These are phyloP conservation scores for Pedicia rivosa DNA, from an alignment of 2,888 invertebrate species.

Conservation along the genomic window DNA sequence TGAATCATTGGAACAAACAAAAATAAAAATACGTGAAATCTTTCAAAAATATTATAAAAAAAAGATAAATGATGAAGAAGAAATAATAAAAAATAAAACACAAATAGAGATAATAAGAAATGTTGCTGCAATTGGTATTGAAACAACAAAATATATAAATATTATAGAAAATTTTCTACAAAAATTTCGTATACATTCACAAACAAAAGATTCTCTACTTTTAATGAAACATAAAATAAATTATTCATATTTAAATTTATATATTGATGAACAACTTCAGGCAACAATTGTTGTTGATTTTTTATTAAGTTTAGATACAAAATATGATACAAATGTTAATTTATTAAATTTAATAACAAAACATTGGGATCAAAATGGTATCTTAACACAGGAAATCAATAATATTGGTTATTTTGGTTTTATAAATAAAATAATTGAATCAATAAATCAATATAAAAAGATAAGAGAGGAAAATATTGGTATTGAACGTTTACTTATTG, in stretches of 20 bases:
- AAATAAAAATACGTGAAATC: slow-evolving; percentile 22
- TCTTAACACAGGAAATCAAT: neutral
- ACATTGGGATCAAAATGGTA: neutral
- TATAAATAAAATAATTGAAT: slow-evolving; percentile 10
- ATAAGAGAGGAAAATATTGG: slow-evolving; percentile 18
- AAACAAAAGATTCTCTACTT: slow-evolving; percentile 17
- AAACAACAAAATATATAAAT: slow-evolving; percentile 42
- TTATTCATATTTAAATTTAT: slow-evolving; percentile 23
- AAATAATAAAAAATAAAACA: neutral
- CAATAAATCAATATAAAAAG: slow-evolving; percentile 8
- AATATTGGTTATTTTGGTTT: slow-evolving; percentile 22
- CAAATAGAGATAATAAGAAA: slow-evolving; percentile 31
- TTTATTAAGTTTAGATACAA: slow-evolving; percentile 23
- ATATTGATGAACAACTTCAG: slow-evolving; percentile 20
- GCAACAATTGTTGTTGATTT: slow-evolving; percentile 25
- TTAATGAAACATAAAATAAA: slow-evolving; percentile 19
- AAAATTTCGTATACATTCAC: slow-evolving; percentile 20
- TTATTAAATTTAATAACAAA: slow-evolving; percentile 22
- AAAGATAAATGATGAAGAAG: slow-evolving; percentile 9
- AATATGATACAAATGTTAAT: slow-evolving; percentile 25
- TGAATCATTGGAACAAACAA: slow-evolving; percentile 37
- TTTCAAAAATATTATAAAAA: slow-evolving; percentile 23
- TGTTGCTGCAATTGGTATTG: slow-evolving; percentile 39
- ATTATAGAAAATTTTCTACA: slow-evolving; percentile 41
- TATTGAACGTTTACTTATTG: slow-evolving; percentile 17